Percentiles rank a stretch among this genome's conserved stretches.
These are phyloP conservation scores for Hybos culiciformis DNA, from an alignment of 2,888 invertebrate genomes.

Conservation along the genomic window DNA sequence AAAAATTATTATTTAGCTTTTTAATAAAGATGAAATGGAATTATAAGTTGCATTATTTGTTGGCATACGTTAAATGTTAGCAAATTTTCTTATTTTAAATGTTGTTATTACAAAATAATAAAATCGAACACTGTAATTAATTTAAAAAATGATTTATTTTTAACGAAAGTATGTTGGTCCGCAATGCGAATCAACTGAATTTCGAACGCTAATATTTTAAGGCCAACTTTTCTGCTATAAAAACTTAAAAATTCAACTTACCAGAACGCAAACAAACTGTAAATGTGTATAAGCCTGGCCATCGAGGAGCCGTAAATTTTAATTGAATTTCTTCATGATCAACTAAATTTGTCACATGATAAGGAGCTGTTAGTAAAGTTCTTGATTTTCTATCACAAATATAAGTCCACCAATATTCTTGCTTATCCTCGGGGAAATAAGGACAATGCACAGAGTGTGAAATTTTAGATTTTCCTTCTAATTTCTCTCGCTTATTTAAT, in stretches of 20 bases:
- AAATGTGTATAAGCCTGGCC: constrained; percentile 85
- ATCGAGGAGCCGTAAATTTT: constrained; percentile 90
- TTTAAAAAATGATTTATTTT: too few species aligned
- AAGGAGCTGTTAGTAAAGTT: constrained; percentile 82
- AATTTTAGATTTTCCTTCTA: constrained; percentile 86
- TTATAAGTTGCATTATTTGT: background rate
- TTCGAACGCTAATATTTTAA: too few species aligned
- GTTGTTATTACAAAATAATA: too few species aligned
- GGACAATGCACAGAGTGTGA: constrained; percentile 98
- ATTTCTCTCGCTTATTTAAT: constrained; percentile 70
- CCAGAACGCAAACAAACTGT: constrained; percentile 81
- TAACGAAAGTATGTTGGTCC: too few species aligned
- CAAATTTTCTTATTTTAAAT: too few species aligned
- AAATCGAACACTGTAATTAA: too few species aligned
- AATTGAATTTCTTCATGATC: constrained; percentile 83
- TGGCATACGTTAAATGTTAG: too few species aligned
- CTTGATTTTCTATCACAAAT: constrained; percentile 90
- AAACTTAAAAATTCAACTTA: constrained; percentile 25
- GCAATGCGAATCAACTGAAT: too few species aligned
- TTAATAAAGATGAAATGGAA: background rate
- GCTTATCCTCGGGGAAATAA: constrained; percentile 86
- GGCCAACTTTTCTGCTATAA: too few species aligned
- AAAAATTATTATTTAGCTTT: background rate
- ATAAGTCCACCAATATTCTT: constrained; percentile 99
- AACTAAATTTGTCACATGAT: constrained; percentile 85